phyloP scores from a whole-genome alignment of 2,797 vertebrate genomes.

The Syncerus caffer region DNA sequence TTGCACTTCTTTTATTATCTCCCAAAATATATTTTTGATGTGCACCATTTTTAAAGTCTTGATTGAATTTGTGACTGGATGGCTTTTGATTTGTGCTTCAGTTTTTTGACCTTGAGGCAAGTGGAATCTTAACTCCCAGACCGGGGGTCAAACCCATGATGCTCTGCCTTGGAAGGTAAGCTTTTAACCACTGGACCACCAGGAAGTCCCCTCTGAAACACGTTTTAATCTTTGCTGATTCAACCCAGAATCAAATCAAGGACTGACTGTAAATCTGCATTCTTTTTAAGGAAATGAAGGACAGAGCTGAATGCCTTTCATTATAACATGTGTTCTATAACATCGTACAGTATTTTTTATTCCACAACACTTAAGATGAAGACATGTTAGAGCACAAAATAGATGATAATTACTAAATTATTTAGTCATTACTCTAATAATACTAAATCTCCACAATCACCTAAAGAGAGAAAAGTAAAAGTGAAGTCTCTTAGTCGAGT shows the following conservation, averaged over 20 bases:
- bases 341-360: too few relatives aligned
- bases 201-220: background rate
- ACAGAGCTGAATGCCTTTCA: background rate
- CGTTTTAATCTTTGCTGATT: background rate
- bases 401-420: background rate
- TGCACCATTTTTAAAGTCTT: background rate
- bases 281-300: background rate
- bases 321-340: background rate
- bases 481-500: accelerated
- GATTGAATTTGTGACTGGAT: background rate
- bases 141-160: background rate
- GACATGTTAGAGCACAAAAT: background rate
- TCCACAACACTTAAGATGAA: background rate
- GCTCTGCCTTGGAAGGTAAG: background rate
- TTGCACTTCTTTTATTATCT: background rate
- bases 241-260: background rate
- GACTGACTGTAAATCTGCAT: background rate
- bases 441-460: background rate
- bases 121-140: background rate
- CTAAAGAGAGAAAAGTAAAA: background rate
- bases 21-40: background rate
- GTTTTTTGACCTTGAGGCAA: background rate
- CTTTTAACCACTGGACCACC: background rate
- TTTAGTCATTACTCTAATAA: background rate
- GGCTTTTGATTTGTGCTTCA: background rate